Base-by-base conservation (phyloP, 2,797 vertebrate species). In the Jordanella pulchra region DNA sequence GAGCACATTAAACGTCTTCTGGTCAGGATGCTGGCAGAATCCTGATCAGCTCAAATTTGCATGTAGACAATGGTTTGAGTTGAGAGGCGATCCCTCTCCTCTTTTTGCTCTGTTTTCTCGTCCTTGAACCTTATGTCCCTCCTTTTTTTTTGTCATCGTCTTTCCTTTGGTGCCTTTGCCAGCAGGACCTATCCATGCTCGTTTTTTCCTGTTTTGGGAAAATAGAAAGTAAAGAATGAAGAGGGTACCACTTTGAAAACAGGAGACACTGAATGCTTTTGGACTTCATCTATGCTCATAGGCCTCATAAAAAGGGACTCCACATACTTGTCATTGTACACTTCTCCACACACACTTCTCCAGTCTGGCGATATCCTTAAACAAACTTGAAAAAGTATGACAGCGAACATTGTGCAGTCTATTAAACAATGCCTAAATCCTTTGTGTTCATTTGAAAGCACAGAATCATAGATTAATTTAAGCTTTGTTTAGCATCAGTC, bases 1-100 rank as follows among this genome's bases (percentile, higher is more conserved):
- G 77, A 76, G 71, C 83, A 86, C 85, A 93, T 91, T 90, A 85
- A 91, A 89, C 50, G 32, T 76, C 89, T 80, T 86, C 87, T 84
- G 87, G 77, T 89, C 80, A 70, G 86, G 92, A 93, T 93, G 93
- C 92, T 78, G 3, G 80, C 69, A 58, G 94, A 95, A 95, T 95
- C 86, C 89, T 94, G 94, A 95, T 95, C 89, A 95, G 93, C 84
- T 80, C 79, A 74, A 77, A 94, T 95, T 95, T 94, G 91, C 94
- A 95, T 95, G 60, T 55, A 93, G 84, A 94, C 93, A 94, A 95
- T 94, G 74, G 81, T 44, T 27, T 71, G 85, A 92, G 86, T 89
- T 90, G 87, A 91, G 90, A 92, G 90, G 92, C 85, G 84, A 93
- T 92, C 87, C 88, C 86, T 91, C 79, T 82, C 82, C 68, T 83